These are phyloP conservation scores for Aspidiotus destructor DNA, from an alignment of 2,888 invertebrate genomes.

Conservation along the genomic window DNA sequence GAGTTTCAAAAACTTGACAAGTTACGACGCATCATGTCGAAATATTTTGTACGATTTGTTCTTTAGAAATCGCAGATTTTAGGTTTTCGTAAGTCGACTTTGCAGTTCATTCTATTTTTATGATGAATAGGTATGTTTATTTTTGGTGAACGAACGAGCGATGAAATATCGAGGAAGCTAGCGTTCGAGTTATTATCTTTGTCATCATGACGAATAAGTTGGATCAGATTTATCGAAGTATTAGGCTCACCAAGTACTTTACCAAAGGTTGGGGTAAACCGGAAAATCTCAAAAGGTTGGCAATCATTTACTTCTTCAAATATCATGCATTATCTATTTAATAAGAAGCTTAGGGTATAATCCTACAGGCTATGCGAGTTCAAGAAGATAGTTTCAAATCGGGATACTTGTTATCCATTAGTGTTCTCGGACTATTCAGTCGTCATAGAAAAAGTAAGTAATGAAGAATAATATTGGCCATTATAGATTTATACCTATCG, in stretches of 20 bases:
- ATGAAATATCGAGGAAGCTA: too few relatives aligned
- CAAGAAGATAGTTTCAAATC: constrained; percentile 72
- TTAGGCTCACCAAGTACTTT: constrained; percentile 83
- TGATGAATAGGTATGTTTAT: too few relatives aligned
- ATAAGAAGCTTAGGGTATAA: constrained; percentile 41
- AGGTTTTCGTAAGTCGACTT: too few relatives aligned
- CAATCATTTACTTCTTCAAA: constrained; percentile 13
- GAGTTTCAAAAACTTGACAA: too few relatives aligned
- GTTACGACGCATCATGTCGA: too few relatives aligned
- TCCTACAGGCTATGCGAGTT: constrained; percentile 76
- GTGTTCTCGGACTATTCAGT: constrained; percentile 76
- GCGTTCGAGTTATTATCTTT: too few relatives aligned
- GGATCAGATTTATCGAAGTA: constrained; percentile 73
- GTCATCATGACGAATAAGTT: constrained; percentile 44
- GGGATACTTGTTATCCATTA: constrained; percentile 70
- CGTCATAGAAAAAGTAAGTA: constrained; percentile 68
- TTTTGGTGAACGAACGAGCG: too few relatives aligned
- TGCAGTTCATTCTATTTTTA: too few relatives aligned
- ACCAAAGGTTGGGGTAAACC: constrained; percentile 95
- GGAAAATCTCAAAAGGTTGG: constrained; percentile 73
- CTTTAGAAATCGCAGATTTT: too few relatives aligned
- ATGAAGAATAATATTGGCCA: not conserved
- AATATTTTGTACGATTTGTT: too few relatives aligned
- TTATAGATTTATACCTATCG: not conserved
- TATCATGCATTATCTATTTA: not conserved